A percentile compares a stretch with the other conserved stretches of the same genome.
Evolutionary conservation across 2,797 vertebrate species (phyloP).

Genomic region (Cercopithecus mitis): DNA sequence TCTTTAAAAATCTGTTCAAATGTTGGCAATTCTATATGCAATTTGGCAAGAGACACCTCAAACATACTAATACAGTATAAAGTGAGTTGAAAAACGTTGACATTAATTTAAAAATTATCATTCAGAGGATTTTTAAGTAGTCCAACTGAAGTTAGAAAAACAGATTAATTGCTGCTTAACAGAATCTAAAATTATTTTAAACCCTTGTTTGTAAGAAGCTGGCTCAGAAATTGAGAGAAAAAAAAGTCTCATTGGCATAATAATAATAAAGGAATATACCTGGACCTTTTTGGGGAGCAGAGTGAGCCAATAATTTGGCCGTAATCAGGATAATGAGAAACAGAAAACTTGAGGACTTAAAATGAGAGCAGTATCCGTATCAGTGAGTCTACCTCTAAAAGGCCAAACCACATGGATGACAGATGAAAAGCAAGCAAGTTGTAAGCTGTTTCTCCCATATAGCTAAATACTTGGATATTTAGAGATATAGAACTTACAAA

Average conservation of each 20-base stretch:
- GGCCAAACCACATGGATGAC: background rate
- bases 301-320: background rate
- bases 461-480: background rate
- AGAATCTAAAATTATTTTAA: constrained; percentile 11
- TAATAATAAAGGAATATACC: background rate
- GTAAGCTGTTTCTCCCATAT: background rate
- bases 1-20: background rate
- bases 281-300: background rate
- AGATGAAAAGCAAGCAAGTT: background rate
- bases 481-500: background rate
- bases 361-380: background rate
- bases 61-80: background rate
- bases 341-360: background rate
- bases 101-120: constrained; percentile 6
- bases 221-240: background rate
- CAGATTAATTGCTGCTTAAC: background rate
- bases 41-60: constrained; percentile 18
- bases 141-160: background rate
- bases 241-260: background rate
- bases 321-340: background rate
- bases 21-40: background rate
- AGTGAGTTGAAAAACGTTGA: background rate
- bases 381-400: background rate
- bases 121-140: constrained; percentile 1
- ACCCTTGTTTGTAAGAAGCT: background rate